Evolutionary conservation across 2,797 vertebrate genomes (phyloP).

Genomic region (Triplophysa yarkandensis): DNA sequence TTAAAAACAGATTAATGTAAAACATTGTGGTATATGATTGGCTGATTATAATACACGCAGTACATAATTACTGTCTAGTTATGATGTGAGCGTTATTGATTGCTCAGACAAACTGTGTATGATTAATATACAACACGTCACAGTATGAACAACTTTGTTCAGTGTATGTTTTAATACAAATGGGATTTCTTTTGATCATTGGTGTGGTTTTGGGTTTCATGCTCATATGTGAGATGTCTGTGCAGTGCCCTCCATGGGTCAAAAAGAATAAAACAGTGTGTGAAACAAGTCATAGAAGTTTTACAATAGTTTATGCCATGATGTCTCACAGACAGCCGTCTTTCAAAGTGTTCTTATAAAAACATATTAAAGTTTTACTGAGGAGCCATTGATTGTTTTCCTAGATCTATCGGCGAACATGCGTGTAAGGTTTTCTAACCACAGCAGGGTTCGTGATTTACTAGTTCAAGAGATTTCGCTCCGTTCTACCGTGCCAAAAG

Average conservation of each 20-base stretch:
- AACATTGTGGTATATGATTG: background rate
- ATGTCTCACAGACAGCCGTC: background rate
- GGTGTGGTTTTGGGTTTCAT: background rate
- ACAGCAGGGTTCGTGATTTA: conserved; percentile 18
- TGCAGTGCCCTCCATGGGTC: conserved; percentile 53
- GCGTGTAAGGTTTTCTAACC: background rate
- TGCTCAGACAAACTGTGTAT: background rate
- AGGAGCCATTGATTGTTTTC: conserved; percentile 4
- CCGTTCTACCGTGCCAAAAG: conserved; percentile 2
- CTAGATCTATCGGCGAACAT: conserved; percentile 4
- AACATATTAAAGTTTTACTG: conserved; percentile 17
- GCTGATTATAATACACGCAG: too few species aligned
- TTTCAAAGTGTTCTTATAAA: background rate
- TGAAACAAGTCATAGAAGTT: background rate
- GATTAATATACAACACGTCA: background rate
- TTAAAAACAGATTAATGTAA: conserved; percentile 9
- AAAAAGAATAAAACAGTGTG: background rate
- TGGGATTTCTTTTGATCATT: background rate
- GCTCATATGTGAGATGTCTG: conserved; percentile 10
- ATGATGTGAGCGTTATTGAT: too few species aligned
- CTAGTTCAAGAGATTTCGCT: conserved; percentile 44
- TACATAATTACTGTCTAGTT: background rate
- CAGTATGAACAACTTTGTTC: background rate
- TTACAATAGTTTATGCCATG: too few species aligned
- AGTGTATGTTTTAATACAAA: background rate